Percentiles rank a stretch among this genome's conserved stretches.
Evolutionary conservation across 2,888 invertebrate species (phyloP).

Genomic region (Drosophila mercatorum): DNA sequence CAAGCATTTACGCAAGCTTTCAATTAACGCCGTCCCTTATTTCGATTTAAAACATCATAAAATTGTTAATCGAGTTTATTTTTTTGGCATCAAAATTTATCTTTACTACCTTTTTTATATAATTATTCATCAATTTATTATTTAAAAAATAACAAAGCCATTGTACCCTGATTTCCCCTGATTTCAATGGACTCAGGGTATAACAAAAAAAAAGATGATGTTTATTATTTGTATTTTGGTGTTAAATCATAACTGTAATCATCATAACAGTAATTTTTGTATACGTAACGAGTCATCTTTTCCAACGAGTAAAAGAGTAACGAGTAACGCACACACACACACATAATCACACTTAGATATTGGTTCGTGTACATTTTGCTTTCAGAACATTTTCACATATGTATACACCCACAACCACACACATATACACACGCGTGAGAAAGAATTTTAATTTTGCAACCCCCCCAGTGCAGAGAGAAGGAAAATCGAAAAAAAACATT

Average conservation of each 20-base stretch:
- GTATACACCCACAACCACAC: conserved; percentile 14
- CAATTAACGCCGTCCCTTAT: too few species aligned
- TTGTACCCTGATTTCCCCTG: too few species aligned
- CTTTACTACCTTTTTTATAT: too few species aligned
- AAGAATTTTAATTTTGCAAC: conserved; percentile 56
- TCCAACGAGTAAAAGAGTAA: background rate
- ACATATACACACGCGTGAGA: conserved; percentile 3
- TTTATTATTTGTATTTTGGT: background rate
- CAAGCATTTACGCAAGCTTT: too few species aligned
- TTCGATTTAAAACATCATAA: too few species aligned
- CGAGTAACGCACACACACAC: background rate
- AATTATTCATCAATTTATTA: too few species aligned
- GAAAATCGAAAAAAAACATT: conserved; percentile 21
- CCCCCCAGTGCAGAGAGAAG: conserved; percentile 43
- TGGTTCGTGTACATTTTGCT: conserved; percentile 28
- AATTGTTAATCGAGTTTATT: too few species aligned
- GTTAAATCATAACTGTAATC: background rate
- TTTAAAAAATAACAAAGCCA: too few species aligned
- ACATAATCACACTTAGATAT: background rate
- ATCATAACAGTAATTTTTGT: background rate
- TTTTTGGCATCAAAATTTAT: too few species aligned
- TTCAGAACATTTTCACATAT: conserved; percentile 39
- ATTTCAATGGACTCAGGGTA: too few species aligned
- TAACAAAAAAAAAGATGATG: background rate
- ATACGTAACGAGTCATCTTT: background rate